Evolutionary conservation across 2,113 vertebrate species (phyloP).

Genomic region (Meles meles): DNA sequence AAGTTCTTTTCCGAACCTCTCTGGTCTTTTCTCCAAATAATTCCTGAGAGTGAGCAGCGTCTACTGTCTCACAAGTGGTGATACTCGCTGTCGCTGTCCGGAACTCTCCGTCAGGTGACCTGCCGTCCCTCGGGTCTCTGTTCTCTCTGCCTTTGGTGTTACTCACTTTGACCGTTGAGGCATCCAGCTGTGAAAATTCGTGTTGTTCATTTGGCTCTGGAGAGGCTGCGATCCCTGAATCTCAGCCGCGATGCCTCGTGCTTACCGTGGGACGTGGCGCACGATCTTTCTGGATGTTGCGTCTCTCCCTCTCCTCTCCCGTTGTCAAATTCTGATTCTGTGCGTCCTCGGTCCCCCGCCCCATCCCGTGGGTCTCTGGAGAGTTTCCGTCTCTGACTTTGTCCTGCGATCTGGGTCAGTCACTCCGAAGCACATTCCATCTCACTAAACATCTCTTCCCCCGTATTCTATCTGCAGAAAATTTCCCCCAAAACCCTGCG

Average conservation of each 20-base stretch:
- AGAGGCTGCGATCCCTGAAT: neutral
- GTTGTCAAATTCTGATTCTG: neutral
- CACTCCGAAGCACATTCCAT: neutral
- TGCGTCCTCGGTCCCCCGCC: neutral
- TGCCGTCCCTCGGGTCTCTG: neutral
- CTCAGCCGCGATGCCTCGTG: too few species aligned
- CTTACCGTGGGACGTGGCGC: neutral
- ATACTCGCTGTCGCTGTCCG: too few species aligned
- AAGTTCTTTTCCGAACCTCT: neutral
- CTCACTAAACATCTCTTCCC: neutral
- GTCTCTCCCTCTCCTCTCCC: neutral
- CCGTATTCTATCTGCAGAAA: neutral
- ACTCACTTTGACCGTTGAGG: neutral
- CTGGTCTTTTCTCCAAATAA: neutral
- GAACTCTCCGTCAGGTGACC: fast-evolving
- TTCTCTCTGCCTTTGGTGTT: neutral
- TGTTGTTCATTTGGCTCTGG: neutral
- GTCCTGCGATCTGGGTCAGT: neutral
- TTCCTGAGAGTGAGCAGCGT: neutral
- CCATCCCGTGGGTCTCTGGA: neutral
- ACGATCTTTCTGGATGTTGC: neutral
- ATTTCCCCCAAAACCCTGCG: neutral
- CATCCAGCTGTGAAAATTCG: neutral
- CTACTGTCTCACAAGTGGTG: neutral
- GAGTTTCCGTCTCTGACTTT: neutral